Evolutionary conservation across 2,113 vertebrate species (phyloP).

Genomic region (Urocynchramus pylzowi): DNA sequence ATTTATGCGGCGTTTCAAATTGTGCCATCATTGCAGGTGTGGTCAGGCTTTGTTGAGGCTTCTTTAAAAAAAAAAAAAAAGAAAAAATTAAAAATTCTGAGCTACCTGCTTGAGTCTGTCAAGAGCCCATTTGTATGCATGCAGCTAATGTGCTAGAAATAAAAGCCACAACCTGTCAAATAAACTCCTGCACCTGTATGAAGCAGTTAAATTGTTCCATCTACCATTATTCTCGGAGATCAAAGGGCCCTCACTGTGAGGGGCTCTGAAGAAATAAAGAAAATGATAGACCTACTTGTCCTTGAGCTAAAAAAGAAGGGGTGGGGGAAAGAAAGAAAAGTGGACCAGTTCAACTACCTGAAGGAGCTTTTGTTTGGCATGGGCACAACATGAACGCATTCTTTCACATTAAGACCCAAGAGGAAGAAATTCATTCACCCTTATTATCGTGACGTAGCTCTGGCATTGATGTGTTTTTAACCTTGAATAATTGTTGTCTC

Average conservation of each 20-base stretch:
- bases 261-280: slow-evolving; percentile 67
- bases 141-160: slow-evolving; percentile 76
- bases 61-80: slow-evolving; percentile 5
- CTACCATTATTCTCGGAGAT: slow-evolving; percentile 76
- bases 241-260: slow-evolving; percentile 74
- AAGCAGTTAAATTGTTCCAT: slow-evolving; percentile 75
- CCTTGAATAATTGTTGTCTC: slow-evolving; percentile 87
- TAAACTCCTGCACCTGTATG: slow-evolving; percentile 78
- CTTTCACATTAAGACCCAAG: slow-evolving; percentile 74
- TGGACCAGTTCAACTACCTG: slow-evolving; percentile 71
- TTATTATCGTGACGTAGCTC: slow-evolving; percentile 76
- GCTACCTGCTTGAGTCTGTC: slow-evolving; percentile 76
- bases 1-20: slow-evolving; percentile 65
- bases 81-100: slow-evolving; percentile 2
- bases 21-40: slow-evolving; percentile 66
- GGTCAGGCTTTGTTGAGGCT: slow-evolving; percentile 55
- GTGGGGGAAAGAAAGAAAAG: slow-evolving; percentile 21
- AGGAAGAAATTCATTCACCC: slow-evolving; percentile 81
- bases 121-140: slow-evolving; percentile 74
- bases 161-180: slow-evolving; percentile 78
- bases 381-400: slow-evolving; percentile 73
- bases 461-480: slow-evolving; percentile 82
- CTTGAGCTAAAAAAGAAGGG: slow-evolving; percentile 61
- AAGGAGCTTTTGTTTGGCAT: slow-evolving; percentile 75
- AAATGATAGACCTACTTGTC: slow-evolving; percentile 73